Evolutionary conservation across 35 echinoderm and acorn worm genomes (phyloP).

Genomic region (Ophiothrix spiculata): DNA sequence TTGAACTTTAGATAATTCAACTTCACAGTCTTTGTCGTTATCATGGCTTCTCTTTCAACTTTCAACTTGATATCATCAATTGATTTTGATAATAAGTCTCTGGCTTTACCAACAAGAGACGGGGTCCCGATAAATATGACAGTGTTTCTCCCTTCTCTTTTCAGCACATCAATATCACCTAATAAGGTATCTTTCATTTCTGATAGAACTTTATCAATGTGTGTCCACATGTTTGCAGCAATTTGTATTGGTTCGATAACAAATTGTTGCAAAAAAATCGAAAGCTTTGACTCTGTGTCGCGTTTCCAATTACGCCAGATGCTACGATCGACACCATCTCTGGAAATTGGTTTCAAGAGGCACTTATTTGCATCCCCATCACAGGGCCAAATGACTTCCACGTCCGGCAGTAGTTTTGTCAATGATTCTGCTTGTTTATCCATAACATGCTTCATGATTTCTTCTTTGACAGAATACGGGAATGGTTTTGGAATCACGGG

Average conservation of each 20-base stretch:
- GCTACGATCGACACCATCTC: not conserved
- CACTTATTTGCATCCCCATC: not conserved
- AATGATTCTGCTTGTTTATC: not conserved
- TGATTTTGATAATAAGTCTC: not conserved
- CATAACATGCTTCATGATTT: not conserved
- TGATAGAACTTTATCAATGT: not conserved
- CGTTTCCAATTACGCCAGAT: not conserved
- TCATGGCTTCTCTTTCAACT: constrained; percentile 1
- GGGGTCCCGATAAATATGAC: not conserved
- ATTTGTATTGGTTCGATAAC: not conserved
- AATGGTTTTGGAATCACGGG: constrained; percentile 26
- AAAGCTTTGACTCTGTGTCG: not conserved
- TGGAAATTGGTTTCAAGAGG: not conserved
- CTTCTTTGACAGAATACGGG: not conserved
- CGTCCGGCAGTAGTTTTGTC: not conserved
- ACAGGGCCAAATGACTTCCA: not conserved
- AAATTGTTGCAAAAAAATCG: not conserved
- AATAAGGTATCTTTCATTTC: not conserved
- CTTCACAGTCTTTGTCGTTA: not conserved
- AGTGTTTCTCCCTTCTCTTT: not conserved
- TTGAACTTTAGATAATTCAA: too few species aligned
- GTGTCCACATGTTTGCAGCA: not conserved
- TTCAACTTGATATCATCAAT: not conserved
- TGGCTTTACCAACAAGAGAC: not conserved
- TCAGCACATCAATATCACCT: not conserved